Percentiles rank a stretch among this genome's conserved stretches.
phyloP scores from a whole-genome alignment of 2,797 vertebrate genomes.

The Rhincodon typus region DNA sequence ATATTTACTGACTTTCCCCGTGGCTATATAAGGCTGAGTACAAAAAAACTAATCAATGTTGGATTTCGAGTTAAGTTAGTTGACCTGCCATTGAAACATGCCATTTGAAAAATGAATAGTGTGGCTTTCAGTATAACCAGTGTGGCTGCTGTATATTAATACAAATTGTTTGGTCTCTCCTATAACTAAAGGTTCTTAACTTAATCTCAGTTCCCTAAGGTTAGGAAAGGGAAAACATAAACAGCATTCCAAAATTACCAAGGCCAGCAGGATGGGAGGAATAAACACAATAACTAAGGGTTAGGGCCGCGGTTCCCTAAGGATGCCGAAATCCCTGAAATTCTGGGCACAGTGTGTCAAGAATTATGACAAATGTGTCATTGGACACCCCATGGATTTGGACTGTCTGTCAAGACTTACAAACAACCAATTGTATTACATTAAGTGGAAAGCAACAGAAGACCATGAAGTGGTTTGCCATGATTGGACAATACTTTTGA shows the following conservation, averaged over 20 bases:
- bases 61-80: neutral
- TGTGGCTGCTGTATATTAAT: neutral
- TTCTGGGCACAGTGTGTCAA: neutral
- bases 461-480: neutral
- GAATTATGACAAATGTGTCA: neutral
- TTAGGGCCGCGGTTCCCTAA: neutral
- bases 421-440: neutral
- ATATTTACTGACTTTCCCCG: neutral
- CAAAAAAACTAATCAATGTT: neutral
- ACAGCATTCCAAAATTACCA: no score
- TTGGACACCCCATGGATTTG: neutral
- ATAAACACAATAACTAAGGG: no score
- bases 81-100: conserved; percentile 15
- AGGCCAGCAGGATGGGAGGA: no score
- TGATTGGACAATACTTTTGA: neutral
- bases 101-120: neutral
- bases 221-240: neutral
- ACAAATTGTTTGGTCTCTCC: neutral
- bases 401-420: neutral
- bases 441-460: neutral
- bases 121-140: neutral
- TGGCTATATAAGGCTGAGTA: neutral
- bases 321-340: neutral
- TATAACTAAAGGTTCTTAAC: neutral
- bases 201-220: neutral